Evolutionary conservation across 2,113 vertebrate species (phyloP).

Genomic region (Vulpes lagopus): DNA sequence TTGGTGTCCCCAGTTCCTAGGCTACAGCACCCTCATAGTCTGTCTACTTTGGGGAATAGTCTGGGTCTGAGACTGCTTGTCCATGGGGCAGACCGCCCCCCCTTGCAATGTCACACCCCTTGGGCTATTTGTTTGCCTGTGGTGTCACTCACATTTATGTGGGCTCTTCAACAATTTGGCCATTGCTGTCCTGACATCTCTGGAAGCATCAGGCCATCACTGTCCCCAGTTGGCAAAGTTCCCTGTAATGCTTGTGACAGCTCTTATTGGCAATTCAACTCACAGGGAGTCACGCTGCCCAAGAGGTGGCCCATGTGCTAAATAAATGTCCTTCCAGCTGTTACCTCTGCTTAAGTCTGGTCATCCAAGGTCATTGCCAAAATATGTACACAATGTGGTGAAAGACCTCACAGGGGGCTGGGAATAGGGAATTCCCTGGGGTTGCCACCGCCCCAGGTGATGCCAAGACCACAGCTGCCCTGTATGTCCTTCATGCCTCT

Average conservation of each 20-base stretch:
- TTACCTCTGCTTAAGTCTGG: background rate
- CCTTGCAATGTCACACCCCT: accelerated
- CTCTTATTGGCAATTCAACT: background rate
- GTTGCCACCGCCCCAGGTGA: background rate
- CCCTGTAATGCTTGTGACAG: background rate
- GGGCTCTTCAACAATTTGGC: background rate
- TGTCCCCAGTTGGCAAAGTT: background rate
- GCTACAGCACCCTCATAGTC: background rate
- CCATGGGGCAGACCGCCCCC: background rate
- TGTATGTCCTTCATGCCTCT: background rate
- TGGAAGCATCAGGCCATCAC: background rate
- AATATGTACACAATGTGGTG: background rate
- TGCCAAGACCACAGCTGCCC: background rate
- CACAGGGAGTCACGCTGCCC: background rate
- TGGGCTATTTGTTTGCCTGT: background rate
- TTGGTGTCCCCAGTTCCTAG: background rate
- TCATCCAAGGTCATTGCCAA: background rate
- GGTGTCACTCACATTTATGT: background rate
- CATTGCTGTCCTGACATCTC: background rate
- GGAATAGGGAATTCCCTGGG: background rate
- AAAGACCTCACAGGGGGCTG: background rate
- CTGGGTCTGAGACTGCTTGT: too few species aligned
- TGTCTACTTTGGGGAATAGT: too few species aligned
- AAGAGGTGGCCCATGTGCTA: background rate
- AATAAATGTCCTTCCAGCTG: background rate